Conservation (phyloP, 2,888 invertebrate genomes). For the Thera britannica region DNA sequence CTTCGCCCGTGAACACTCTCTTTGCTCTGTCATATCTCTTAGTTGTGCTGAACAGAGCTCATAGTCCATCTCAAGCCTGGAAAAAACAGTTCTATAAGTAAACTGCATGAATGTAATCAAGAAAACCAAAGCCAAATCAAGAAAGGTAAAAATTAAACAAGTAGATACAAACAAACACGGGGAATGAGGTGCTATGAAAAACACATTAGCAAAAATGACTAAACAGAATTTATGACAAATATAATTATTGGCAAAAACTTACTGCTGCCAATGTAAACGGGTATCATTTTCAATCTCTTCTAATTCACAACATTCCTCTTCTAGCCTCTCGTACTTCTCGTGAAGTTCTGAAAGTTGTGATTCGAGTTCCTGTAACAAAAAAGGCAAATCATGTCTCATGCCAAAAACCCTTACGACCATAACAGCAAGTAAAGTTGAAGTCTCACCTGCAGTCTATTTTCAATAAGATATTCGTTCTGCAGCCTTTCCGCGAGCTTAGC, state of each 20-base stretch:
- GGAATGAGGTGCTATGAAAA: too few relatives aligned
- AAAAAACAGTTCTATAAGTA: conserved; percentile 14
- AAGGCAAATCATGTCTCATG: neutral
- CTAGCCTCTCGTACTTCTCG: conserved; percentile 86
- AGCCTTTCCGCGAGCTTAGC: conserved; percentile 86
- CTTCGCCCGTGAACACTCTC: conserved; percentile 82
- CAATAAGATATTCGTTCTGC: conserved; percentile 85
- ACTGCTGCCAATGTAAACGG: conserved; percentile 86
- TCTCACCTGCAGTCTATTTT: conserved; percentile 77
- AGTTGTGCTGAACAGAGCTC: conserved; percentile 85
- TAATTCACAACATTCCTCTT: conserved; percentile 89
- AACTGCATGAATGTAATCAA: too few relatives aligned
- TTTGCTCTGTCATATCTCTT: conserved; percentile 85
- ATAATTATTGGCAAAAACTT: conserved; percentile 47
- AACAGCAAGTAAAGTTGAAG: neutral
- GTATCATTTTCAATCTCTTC: conserved; percentile 91
- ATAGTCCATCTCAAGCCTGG: conserved; percentile 86
- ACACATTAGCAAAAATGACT: neutral
- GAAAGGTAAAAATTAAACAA: too few relatives aligned
- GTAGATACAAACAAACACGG: too few relatives aligned
- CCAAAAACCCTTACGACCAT: neutral
- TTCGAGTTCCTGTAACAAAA: conserved; percentile 76
- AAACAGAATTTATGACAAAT: neutral
- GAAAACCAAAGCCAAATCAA: too few relatives aligned
- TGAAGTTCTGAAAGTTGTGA: conserved; percentile 83